A percentile compares a stretch with the other conserved stretches of the same genome.
These are phyloP conservation scores for Eugnorisma glareosa DNA, from an alignment of 2,888 invertebrate genomes.

Conservation along the genomic window DNA sequence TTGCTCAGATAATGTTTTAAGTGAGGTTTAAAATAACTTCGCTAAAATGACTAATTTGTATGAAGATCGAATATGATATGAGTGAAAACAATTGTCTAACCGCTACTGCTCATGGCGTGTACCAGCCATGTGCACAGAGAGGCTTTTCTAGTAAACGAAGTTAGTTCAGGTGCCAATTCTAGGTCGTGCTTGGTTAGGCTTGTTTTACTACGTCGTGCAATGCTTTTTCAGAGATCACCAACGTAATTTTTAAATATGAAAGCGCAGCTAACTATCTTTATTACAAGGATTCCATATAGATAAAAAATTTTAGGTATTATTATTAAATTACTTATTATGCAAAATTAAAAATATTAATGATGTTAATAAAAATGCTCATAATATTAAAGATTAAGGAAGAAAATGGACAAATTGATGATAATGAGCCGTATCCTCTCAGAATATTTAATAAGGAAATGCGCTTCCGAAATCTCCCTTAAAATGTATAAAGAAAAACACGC, in stretches of 20 bases:
- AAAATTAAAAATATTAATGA: conserved; percentile 29
- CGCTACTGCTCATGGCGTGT: conserved; percentile 61
- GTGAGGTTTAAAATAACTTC: neutral
- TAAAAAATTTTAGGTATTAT: neutral
- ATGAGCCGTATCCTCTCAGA: conserved; percentile 18
- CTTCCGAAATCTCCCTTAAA: conserved; percentile 18
- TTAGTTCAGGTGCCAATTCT: conserved; percentile 85
- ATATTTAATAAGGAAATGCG: conserved; percentile 34
- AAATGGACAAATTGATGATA: conserved; percentile 23
- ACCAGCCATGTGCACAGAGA: conserved; percentile 70
- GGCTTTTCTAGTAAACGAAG: conserved; percentile 82
- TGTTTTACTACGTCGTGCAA: conserved; percentile 74
- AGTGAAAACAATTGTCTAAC: neutral
- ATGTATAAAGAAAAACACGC: conserved; percentile 37
- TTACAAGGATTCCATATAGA: neutral
- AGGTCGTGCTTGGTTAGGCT: conserved; percentile 77
- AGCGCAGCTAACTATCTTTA: conserved; percentile 24
- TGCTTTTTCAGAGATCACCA: conserved; percentile 65
- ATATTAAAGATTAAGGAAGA: conserved; percentile 1
- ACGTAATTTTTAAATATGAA: conserved; percentile 53
- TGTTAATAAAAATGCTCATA: neutral
- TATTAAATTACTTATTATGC: neutral
- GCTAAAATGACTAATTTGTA: neutral
- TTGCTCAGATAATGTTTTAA: accelerated
- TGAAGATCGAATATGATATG: neutral